Percentiles rank a stretch among this genome's conserved stretches.
These are phyloP conservation scores for Hirtodrosophila confusa DNA, from an alignment of 2,888 invertebrate genomes.

Conservation along the genomic window DNA sequence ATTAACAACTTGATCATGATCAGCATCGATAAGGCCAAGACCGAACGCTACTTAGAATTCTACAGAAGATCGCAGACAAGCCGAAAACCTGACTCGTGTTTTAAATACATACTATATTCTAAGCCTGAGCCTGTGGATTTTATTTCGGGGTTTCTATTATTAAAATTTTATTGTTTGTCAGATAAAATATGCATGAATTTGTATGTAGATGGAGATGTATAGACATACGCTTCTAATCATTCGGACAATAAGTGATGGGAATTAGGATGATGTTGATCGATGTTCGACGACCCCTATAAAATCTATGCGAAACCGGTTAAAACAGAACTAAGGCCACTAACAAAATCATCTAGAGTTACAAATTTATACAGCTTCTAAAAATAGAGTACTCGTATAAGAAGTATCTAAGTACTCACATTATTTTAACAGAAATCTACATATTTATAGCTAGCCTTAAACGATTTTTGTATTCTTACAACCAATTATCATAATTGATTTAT, in stretches of 20 bases:
- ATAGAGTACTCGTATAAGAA: too few species aligned
- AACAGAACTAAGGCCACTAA: not conserved
- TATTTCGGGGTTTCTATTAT: constrained; percentile 53
- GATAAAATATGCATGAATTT: constrained; percentile 37
- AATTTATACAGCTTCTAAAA: too few species aligned
- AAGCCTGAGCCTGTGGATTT: constrained; percentile 32
- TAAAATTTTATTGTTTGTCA: constrained; percentile 31
- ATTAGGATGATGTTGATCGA: constrained; percentile 5
- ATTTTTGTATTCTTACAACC: not conserved
- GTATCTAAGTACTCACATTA: too few species aligned
- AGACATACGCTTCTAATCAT: not conserved
- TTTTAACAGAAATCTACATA: too few species aligned
- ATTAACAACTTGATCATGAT: constrained; percentile 73
- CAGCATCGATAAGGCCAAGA: constrained; percentile 58
- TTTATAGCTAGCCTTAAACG: too few species aligned
- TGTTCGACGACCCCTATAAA: constrained; percentile 11
- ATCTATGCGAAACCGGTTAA: constrained; percentile 17
- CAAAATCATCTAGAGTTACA: too few species aligned
- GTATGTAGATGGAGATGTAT: constrained; percentile 8
- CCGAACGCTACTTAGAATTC: constrained; percentile 64
- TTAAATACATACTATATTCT: constrained; percentile 34
- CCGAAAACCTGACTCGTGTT: constrained; percentile 67
- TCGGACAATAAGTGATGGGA: not conserved
- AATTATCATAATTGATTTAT: constrained; percentile 29
- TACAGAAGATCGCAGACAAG: constrained; percentile 27